These are phyloP conservation scores for Pseudomyrmex concolor DNA, from an alignment of 1,140 invertebrate genomes.

Conservation along the genomic window DNA sequence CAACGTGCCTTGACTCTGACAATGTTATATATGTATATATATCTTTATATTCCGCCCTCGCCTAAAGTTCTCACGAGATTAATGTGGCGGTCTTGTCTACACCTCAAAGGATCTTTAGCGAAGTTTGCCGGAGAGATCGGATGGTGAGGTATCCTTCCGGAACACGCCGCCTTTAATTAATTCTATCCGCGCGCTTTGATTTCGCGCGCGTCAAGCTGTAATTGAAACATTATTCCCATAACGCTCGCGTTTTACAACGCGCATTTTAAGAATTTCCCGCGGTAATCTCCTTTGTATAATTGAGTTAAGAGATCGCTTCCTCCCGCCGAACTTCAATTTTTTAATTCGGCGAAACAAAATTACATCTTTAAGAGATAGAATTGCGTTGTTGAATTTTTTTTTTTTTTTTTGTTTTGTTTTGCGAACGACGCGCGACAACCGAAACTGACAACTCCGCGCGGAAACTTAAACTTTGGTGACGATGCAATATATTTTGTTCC, in stretches of 20 bases:
- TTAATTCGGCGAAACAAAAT: neutral
- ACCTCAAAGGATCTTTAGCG: constrained; percentile 49
- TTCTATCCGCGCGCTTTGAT: constrained; percentile 36
- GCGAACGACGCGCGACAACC: neutral
- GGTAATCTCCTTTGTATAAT: no score
- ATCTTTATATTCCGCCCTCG: constrained; percentile 39
- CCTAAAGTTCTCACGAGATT: constrained; percentile 30
- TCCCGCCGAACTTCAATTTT: neutral
- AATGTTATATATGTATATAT: neutral
- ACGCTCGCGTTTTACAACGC: neutral
- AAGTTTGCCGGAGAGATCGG: constrained; percentile 50
- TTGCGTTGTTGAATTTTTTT: neutral
- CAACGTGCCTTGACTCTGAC: constrained; percentile 36
- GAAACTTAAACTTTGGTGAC: neutral
- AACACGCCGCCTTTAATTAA: constrained; percentile 45
- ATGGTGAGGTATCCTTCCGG: constrained; percentile 9
- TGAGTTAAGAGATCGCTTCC: no score
- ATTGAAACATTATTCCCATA: constrained; percentile 45
- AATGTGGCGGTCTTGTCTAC: constrained; percentile 44
- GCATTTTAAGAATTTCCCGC: no score
- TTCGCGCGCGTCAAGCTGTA: constrained; percentile 24
- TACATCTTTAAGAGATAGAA: neutral
- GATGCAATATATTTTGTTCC: neutral
- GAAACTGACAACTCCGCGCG: neutral
- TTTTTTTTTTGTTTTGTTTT: neutral